phyloP scores from a whole-genome alignment of 1,140 invertebrate species.

The Drosophila sp. region DNA sequence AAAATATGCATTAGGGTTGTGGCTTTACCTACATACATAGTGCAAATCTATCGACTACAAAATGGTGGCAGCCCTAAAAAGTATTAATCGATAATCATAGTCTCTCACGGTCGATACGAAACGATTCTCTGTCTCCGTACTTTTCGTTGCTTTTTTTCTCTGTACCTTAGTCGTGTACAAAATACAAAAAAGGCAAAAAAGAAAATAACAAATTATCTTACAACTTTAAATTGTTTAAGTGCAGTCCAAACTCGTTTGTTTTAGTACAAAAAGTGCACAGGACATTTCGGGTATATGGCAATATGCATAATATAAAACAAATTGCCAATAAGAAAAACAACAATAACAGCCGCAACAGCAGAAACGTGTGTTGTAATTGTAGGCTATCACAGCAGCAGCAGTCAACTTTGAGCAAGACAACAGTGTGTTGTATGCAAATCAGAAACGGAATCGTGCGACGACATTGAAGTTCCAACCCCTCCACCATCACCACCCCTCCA shows the following conservation, averaged over 20 bases:
- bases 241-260: slow-evolving; percentile 9
- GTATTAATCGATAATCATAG: slow-evolving; percentile 59
- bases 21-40: slow-evolving; percentile 19
- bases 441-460: slow-evolving; percentile 62
- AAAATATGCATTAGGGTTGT: slow-evolving; percentile 59
- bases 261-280: slow-evolving; percentile 22
- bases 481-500: slow-evolving; percentile 18
- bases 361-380: slow-evolving; percentile 49
- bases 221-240: slow-evolving; percentile 34
- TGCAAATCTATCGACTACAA: not conserved
- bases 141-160: slow-evolving; percentile 54
- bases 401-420: slow-evolving; percentile 34
- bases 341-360: slow-evolving; percentile 34
- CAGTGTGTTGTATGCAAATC: slow-evolving; percentile 63
- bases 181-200: slow-evolving; percentile 46
- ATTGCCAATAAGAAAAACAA: slow-evolving; percentile 63
- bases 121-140: slow-evolving; percentile 28
- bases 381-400: slow-evolving; percentile 30
- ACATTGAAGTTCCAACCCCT: slow-evolving; percentile 49
- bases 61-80: slow-evolving; percentile 47
- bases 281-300: slow-evolving; percentile 51
- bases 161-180: slow-evolving; percentile 68
- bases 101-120: slow-evolving; percentile 65
- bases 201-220: slow-evolving; percentile 40
- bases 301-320: slow-evolving; percentile 71